A percentile compares a stretch with the other conserved stretches of the same genome.
Evolutionary conservation across 2,113 vertebrate genomes (phyloP).

Genomic region (Todiramphus saurophagus): DNA sequence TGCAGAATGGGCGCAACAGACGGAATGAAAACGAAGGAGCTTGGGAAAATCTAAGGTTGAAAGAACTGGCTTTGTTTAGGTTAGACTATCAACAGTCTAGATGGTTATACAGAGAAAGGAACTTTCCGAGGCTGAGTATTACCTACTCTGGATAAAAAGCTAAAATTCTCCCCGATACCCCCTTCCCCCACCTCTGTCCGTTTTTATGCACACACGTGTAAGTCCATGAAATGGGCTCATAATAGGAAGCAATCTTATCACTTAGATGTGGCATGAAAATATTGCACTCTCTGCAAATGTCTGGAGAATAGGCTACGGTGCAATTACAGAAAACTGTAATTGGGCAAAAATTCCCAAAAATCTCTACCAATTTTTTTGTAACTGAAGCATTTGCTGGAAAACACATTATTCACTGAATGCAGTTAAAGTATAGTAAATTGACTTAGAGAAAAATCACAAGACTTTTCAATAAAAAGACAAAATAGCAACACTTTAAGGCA

Average conservation of each 20-base stretch:
- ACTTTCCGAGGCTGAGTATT: background rate
- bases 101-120: background rate
- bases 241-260: background rate
- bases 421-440: slow-evolving; percentile 25
- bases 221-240: background rate
- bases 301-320: background rate
- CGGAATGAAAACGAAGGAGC: background rate
- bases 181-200: too few species aligned
- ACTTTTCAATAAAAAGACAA: slow-evolving; percentile 63
- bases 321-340: slow-evolving; percentile 28
- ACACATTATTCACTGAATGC: slow-evolving; percentile 32
- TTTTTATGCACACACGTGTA: background rate
- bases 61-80: background rate
- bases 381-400: slow-evolving; percentile 18
- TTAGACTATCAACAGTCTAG: background rate
- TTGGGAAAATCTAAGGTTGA: background rate
- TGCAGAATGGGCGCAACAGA: background rate
- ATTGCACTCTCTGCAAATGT: background rate
- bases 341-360: background rate
- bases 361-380: background rate
- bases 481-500: slow-evolving; percentile 58
- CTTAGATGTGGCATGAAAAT: background rate
- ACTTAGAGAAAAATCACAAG: slow-evolving; percentile 45
- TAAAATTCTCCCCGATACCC: background rate
- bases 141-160: background rate